Conservation (phyloP, 2,888 invertebrate genomes). For the Idaea dimidiata region DNA sequence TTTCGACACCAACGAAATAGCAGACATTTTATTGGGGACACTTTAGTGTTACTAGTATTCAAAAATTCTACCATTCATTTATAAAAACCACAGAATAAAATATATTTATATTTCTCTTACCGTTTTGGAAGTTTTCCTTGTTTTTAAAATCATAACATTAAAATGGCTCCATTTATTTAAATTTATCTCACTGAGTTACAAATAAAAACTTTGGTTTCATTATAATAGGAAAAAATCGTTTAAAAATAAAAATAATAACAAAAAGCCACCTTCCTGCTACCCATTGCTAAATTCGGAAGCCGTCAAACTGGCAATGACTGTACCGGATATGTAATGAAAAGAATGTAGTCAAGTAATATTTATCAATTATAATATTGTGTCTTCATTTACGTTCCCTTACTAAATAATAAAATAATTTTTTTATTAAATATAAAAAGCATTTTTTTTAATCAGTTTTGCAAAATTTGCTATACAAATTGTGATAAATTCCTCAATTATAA, state of each 20-base stretch:
- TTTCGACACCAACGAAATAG: conserved; percentile 60
- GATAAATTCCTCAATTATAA: conserved; percentile 59
- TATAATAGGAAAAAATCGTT: background rate
- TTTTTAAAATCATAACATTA: background rate
- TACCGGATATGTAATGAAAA: conserved; percentile 51
- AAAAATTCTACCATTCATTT: conserved; percentile 14
- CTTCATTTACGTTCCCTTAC: background rate
- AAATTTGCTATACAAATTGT: background rate
- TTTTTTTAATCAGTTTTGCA: background rate
- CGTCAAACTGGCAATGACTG: conserved; percentile 73
- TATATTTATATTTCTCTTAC: background rate
- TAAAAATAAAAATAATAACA: conserved; percentile 3
- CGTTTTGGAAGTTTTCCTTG: background rate
- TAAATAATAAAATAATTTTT: background rate
- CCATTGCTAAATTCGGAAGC: conserved; percentile 76
- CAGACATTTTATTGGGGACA: conserved; percentile 73
- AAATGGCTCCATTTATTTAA: background rate
- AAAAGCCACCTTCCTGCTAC: conserved; percentile 30
- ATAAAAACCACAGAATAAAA: background rate
- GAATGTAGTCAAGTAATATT: conserved; percentile 6
- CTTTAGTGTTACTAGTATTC: conserved; percentile 41
- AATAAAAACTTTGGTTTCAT: background rate
- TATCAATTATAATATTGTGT: background rate
- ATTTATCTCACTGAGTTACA: background rate
- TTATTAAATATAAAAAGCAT: background rate